Conservation (phyloP, 2,888 invertebrate genomes). For the Quadroppia sp. region DNA sequence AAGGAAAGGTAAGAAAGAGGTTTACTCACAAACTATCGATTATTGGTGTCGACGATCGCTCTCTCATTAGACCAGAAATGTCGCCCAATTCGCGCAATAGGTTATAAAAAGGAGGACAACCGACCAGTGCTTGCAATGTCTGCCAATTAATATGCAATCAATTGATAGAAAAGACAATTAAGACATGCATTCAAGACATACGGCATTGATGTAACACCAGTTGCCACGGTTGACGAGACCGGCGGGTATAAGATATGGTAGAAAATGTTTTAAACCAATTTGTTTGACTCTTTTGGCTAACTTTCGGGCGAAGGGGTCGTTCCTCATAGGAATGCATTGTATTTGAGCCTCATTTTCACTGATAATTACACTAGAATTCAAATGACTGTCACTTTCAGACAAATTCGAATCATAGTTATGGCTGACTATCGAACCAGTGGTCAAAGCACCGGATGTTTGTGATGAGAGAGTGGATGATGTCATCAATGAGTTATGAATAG, state of each 20-base stretch:
- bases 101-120: slow-evolving; percentile 93
- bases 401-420: slow-evolving; percentile 20
- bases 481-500: slow-evolving; percentile 34
- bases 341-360: slow-evolving; percentile 30
- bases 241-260: slow-evolving; percentile 75
- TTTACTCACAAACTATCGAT: slow-evolving; percentile 83
- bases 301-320: slow-evolving; percentile 42
- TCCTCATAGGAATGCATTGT: slow-evolving; percentile 35
- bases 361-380: slow-evolving; percentile 15
- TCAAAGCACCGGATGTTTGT: slow-evolving; percentile 22
- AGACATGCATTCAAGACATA: slow-evolving; percentile 46
- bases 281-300: slow-evolving; percentile 57
- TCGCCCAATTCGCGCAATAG: slow-evolving; percentile 72
- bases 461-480: slow-evolving; percentile 21
- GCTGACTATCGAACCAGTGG: slow-evolving; percentile 18
- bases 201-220: slow-evolving; percentile 92
- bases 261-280: slow-evolving; percentile 71
- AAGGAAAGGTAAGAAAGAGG: neutral
- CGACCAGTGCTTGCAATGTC: slow-evolving; percentile 85
- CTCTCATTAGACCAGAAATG: slow-evolving; percentile 52
- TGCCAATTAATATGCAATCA: slow-evolving; percentile 45
- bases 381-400: slow-evolving; percentile 15
- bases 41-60: slow-evolving; percentile 64
- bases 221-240: slow-evolving; percentile 89
- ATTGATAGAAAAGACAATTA: slow-evolving; percentile 4